A percentile compares a stretch with the other conserved stretches of the same genome.
Conservation (phyloP, 2,888 invertebrate genomes). For the Epinotia brunnichana region DNA sequence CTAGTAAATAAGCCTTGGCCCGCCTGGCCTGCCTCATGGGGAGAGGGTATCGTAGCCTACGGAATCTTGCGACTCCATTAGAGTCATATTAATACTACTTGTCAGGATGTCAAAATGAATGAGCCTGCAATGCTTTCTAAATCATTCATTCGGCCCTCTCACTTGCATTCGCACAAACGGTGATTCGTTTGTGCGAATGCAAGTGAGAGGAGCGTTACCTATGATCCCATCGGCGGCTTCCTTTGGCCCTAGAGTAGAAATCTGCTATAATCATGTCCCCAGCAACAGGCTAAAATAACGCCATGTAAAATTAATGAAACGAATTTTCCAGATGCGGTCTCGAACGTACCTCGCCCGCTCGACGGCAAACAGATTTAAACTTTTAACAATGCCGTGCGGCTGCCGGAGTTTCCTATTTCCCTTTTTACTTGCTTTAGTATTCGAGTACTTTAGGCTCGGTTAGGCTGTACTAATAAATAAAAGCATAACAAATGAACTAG, state of each 20-base stretch:
- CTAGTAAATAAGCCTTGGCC: no score
- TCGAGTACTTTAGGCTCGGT: constrained; percentile 13
- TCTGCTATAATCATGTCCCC: neutral
- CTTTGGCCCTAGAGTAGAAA: neutral
- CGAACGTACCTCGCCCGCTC: constrained; percentile 9
- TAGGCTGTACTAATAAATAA: neutral
- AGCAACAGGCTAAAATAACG: constrained; percentile 4
- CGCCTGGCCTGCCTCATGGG: no score
- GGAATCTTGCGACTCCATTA: no score
- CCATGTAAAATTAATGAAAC: constrained; percentile 3
- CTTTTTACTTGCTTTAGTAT: constrained; percentile 15
- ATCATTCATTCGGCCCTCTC: no score
- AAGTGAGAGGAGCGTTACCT: no score
- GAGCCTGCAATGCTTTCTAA: no score
- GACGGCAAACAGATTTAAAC: constrained; percentile 17
- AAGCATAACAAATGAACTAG: neutral
- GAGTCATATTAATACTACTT: no score
- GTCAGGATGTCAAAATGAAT: no score
- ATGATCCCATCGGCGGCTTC: no score
- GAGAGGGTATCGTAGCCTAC: no score
- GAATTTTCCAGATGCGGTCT: neutral
- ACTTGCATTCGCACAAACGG: no score
- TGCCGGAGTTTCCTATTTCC: neutral
- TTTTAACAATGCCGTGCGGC: constrained; percentile 23
- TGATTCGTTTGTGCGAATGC: no score